phyloP scores from a whole-genome alignment of 2,113 vertebrate species.

The Vireo altiloquus region DNA sequence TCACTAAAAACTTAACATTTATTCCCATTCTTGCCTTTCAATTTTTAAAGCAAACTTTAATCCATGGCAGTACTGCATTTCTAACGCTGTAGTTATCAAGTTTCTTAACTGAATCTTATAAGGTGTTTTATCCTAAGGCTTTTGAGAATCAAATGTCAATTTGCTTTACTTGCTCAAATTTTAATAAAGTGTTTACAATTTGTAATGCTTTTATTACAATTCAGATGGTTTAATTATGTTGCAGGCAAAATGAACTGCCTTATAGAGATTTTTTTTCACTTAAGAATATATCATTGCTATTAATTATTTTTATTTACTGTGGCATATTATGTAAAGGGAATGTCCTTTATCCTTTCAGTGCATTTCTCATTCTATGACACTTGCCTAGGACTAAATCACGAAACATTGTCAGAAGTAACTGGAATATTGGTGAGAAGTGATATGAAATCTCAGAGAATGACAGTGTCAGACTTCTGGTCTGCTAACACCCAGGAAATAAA shows the following conservation, averaged over 20 bases:
- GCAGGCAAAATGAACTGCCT: neutral
- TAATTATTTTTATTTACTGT: neutral
- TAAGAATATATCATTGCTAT: neutral
- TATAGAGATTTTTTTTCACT: neutral
- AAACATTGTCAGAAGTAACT: neutral
- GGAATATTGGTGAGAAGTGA: neutral
- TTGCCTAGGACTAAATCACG: neutral
- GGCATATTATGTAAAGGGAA: neutral
- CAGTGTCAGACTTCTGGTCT: neutral
- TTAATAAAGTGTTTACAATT: neutral
- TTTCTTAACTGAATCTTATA: neutral
- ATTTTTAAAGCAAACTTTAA: neutral
- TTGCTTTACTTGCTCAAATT: slow-evolving; percentile 9
- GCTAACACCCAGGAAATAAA: neutral
- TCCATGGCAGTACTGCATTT: neutral
- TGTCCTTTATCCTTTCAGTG: neutral
- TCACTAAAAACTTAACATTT: neutral
- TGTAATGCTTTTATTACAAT: neutral
- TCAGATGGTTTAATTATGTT: neutral
- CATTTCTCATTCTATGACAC: neutral
- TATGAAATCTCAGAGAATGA: neutral
- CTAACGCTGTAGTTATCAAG: neutral
- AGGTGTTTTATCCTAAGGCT: neutral
- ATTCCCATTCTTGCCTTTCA: neutral
- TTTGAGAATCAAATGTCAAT: neutral